Evolutionary conservation across 2,888 invertebrate genomes (phyloP).

Genomic region (Brassicogethes aeneus): DNA sequence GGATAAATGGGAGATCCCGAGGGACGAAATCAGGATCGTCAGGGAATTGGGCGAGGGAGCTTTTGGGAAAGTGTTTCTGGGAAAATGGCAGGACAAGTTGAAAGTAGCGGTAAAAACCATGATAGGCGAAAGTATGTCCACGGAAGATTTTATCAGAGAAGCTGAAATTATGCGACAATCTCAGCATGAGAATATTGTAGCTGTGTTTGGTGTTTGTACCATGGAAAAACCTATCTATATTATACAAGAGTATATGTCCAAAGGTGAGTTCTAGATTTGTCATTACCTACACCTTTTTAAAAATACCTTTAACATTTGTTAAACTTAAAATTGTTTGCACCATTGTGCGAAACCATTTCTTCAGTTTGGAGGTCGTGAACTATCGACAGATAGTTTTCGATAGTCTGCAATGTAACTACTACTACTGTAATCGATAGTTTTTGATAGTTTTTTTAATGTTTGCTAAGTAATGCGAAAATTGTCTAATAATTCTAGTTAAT

Average conservation of each 20-base stretch:
- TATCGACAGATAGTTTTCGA: no score
- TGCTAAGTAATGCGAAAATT: no score
- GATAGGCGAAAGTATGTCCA: background rate
- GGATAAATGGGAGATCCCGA: background rate
- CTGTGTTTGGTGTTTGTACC: slow-evolving; percentile 56
- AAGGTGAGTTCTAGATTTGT: no score
- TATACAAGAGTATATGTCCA: slow-evolving; percentile 45
- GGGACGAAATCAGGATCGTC: background rate
- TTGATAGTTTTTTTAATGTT: no score
- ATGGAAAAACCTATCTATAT: slow-evolving; percentile 57
- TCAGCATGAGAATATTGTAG: slow-evolving; percentile 37
- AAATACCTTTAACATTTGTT: no score
- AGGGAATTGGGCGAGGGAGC: background rate
- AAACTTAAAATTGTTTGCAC: no score
- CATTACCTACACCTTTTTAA: no score
- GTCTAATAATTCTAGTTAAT: no score
- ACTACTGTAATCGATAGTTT: no score
- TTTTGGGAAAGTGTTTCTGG: background rate
- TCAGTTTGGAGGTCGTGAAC: no score
- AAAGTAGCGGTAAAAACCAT: background rate
- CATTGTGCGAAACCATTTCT: no score
- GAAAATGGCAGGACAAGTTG: background rate
- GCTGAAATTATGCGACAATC: background rate
- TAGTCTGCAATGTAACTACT: no score
- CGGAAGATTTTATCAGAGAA: background rate